Percentiles rank a stretch among this genome's conserved stretches.
These are phyloP conservation scores for Orchesella flavescens DNA, from an alignment of 2,888 invertebrate genomes.

Conservation along the genomic window DNA sequence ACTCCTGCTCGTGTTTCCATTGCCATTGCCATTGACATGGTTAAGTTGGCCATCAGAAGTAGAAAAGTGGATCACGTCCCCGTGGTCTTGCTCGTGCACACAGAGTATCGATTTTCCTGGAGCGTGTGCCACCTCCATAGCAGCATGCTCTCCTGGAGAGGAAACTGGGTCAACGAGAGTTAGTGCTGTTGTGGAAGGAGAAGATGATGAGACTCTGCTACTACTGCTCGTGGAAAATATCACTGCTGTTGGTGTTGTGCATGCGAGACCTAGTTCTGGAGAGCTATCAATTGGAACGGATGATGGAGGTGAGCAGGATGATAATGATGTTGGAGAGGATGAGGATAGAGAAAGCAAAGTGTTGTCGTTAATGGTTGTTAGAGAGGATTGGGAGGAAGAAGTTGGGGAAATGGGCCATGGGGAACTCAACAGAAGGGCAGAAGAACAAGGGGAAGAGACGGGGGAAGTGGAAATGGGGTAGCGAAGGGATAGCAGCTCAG, in stretches of 20 bases:
- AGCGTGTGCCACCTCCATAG: constrained; percentile 60
- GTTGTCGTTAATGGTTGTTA: background rate
- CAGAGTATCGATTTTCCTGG: constrained; percentile 64
- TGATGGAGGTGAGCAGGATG: constrained; percentile 31
- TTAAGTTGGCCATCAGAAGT: constrained; percentile 38
- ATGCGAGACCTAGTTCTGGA: background rate
- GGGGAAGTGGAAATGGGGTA: constrained; percentile 23
- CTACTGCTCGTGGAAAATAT: constrained; percentile 37
- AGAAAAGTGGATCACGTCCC: constrained; percentile 64
- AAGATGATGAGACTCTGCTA: background rate
- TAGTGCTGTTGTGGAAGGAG: constrained; percentile 33
- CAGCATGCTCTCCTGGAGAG: constrained; percentile 23
- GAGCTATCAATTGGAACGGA: constrained; percentile 14
- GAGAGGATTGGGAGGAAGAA: constrained; percentile 17
- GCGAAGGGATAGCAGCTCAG: constrained; percentile 42
- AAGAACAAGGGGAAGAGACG: background rate
- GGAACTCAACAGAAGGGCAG: constrained; percentile 39
- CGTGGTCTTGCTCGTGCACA: constrained; percentile 60
- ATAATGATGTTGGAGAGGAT: constrained; percentile 27
- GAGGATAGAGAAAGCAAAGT: constrained; percentile 39
- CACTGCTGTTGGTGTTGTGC: constrained; percentile 13
- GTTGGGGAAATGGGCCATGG: constrained; percentile 53
- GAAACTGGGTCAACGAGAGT: constrained; percentile 67
- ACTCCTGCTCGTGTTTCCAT: constrained; percentile 17
- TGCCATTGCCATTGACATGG: constrained; percentile 63